A percentile compares a stretch with the other conserved stretches of the same genome.
These are phyloP conservation scores for Papilio xuthus DNA, from an alignment of 1,140 invertebrate species.

Conservation along the genomic window DNA sequence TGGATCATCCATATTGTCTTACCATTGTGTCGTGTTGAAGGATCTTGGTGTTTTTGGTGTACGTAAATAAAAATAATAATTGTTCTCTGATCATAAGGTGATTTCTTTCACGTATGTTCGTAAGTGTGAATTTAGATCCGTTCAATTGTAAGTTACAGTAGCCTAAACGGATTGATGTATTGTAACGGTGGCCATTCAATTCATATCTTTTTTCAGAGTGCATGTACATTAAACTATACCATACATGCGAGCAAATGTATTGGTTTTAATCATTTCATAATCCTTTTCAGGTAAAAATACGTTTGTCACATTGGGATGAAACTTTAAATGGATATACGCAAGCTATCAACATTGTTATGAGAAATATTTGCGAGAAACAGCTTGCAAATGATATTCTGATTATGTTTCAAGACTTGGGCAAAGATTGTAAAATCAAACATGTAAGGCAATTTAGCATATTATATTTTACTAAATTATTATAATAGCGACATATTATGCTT, in stretches of 20 bases:
- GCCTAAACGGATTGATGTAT: no score
- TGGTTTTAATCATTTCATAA: background rate
- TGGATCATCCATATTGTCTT: constrained; percentile 11
- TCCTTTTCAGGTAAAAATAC: constrained; percentile 23
- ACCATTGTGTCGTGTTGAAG: constrained; percentile 15
- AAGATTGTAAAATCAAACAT: constrained; percentile 37
- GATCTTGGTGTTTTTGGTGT: constrained; percentile 29
- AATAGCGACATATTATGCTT: no score
- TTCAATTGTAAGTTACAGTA: no score
- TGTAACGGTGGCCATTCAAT: no score
- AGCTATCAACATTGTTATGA: constrained; percentile 32
- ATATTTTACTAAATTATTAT: no score
- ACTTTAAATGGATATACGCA: constrained; percentile 28
- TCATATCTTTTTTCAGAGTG: no score
- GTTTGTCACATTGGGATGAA: constrained; percentile 30
- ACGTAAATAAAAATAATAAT: background rate
- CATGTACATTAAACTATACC: no score
- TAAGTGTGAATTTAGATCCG: no score
- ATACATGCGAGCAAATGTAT: no score
- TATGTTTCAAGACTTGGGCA: constrained; percentile 29
- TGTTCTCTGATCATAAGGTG: background rate
- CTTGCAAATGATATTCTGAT: constrained; percentile 34
- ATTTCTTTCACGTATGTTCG: no score
- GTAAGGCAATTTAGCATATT: background rate
- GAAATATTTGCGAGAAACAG: constrained; percentile 38